Conservation (phyloP, 2,113 vertebrate genomes). For the Pseudorectes ferrugineus region DNA sequence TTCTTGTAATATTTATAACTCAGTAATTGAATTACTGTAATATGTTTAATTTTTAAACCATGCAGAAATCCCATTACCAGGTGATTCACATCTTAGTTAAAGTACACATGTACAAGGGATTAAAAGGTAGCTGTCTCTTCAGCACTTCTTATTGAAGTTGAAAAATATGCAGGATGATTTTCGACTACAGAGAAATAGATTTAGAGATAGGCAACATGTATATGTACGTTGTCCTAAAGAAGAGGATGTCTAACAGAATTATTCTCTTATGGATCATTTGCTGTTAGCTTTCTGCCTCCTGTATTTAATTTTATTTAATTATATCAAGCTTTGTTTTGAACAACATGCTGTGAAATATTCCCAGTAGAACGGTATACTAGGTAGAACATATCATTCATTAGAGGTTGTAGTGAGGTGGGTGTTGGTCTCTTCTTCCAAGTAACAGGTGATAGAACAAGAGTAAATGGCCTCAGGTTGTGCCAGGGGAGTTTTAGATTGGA, state of each 20-base stretch:
- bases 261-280: not conserved
- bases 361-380: not conserved
- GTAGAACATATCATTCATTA: not conserved
- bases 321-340: not conserved
- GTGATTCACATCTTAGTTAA: slow-evolving; percentile 58
- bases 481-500: not conserved
- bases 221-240: not conserved
- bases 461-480: not conserved
- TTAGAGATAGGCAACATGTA: not conserved
- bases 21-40: slow-evolving; percentile 62
- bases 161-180: not conserved
- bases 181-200: not conserved
- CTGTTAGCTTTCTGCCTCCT: not conserved
- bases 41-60: slow-evolving; percentile 65
- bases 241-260: not conserved
- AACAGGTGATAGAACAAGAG: not conserved
- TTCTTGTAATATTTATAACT: slow-evolving; percentile 65
- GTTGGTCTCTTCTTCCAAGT: not conserved
- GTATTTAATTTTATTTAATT: not conserved
- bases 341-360: not conserved
- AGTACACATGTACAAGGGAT: slow-evolving; percentile 48
- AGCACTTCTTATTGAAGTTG: not conserved
- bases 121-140: slow-evolving; percentile 40
- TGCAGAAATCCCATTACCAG: slow-evolving; percentile 34
- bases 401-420: not conserved